Conservation (phyloP, 2,797 vertebrate genomes). For the Sebastes cheni region DNA sequence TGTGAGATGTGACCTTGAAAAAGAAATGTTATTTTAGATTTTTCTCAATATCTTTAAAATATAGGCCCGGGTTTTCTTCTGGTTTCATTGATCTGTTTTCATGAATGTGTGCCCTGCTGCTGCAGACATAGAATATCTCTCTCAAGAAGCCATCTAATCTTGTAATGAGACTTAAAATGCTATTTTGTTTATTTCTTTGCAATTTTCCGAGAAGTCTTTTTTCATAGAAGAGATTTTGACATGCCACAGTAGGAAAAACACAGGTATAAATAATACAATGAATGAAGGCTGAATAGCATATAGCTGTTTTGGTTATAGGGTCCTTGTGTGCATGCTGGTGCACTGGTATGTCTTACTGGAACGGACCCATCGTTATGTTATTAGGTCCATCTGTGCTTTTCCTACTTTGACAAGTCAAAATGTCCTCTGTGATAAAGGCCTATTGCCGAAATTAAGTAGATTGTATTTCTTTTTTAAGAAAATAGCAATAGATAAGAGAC, state of each 20-base stretch:
- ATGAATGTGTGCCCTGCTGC: too few relatives aligned
- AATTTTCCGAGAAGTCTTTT: background rate
- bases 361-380: background rate
- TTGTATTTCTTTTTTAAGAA: too few relatives aligned
- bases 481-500: too few relatives aligned
- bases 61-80: background rate
- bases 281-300: background rate
- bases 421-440: background rate
- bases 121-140: too few relatives aligned
- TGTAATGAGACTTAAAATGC: background rate
- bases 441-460: too few relatives aligned
- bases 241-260: background rate
- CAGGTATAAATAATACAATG: background rate
- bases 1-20: background rate
- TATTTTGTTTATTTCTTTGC: background rate
- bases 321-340: background rate
- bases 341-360: background rate
- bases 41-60: background rate
- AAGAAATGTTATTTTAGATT: background rate
- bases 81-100: background rate
- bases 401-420: background rate
- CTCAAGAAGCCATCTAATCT: background rate
- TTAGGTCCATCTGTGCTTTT: background rate
- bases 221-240: background rate
- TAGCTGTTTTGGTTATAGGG: background rate